Evolutionary conservation across 2,888 invertebrate genomes (phyloP), one percentile per base, ranked within the genome.

Genomic region (Agriopis leucophaearia): DNA sequence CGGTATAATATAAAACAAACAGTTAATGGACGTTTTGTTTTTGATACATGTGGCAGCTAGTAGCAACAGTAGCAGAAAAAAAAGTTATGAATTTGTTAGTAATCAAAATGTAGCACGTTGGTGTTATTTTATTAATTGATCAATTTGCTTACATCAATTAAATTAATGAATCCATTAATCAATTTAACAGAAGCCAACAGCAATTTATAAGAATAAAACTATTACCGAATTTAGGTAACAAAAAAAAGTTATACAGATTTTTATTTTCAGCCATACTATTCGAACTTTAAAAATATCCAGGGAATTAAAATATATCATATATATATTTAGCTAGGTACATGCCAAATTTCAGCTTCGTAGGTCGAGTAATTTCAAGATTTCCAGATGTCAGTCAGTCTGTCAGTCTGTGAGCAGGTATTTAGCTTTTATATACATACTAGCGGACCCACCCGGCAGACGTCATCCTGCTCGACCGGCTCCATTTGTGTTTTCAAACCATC

Each of bases 61-160:
- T 0, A n/a, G 15, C n/a, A 8, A 7, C 45, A 3, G n/a, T n/a
- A n/a, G n/a, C n/a, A n/a, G n/a, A n/a, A 38, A 54, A 50, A 55
- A 16, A 38, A 7, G 10, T 12, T 27, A n/a, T 16, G 44, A 13
- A 54, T 62, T 62, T 47, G 18, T 54, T 0, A 54, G 13, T 13
- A 9, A 18, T 18, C 42, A 16, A 54, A 54, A 38, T 44, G 42
- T 55, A 55, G 8, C 66, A 61, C 60, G 36, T 47, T 62, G 48
- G 63, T 59, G 66, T 68, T 58, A 59, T 64, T 65, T 64, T 50
- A 48, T 64, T 63, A 50, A 62, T 67, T 69, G 68, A 51, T 63
- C 71, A 66, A 72, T 73, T 66, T 66, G 64, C 45, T 51, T 38
- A 64, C 56, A 59, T 58, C 69, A 71, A 74, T 75, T 72, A 72